phyloP scores from a whole-genome alignment of 2,888 invertebrate genomes.

The Spicauda simplicius region DNA sequence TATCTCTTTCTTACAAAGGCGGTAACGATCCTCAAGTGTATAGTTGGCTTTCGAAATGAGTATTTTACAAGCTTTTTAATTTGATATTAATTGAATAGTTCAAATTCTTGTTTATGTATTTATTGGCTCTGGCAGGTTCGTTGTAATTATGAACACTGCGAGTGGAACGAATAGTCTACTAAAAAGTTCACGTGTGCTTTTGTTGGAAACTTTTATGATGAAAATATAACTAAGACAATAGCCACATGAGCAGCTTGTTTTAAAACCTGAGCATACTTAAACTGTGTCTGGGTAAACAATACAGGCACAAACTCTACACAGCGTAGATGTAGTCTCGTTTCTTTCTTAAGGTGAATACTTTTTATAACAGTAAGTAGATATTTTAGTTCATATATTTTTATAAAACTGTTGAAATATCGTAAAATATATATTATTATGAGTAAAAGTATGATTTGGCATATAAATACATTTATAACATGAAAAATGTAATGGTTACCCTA shows the following conservation, averaged over 20 bases:
- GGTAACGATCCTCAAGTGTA: constrained; percentile 54
- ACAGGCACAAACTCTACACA: constrained; percentile 3
- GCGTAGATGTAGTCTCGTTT: neutral
- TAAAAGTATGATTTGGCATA: too few relatives aligned
- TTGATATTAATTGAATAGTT: constrained; percentile 19
- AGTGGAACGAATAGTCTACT: neutral
- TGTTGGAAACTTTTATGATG: constrained; percentile 19
- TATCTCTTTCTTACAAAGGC: constrained; percentile 78
- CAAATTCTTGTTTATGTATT: neutral
- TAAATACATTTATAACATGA: too few relatives aligned
- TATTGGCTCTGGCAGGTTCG: neutral
- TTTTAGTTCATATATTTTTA: neutral
- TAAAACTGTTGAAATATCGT: neutral
- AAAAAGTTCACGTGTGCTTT: neutral
- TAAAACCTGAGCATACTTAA: constrained; percentile 23
- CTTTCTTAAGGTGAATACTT: constrained; percentile 12
- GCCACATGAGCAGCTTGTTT: constrained; percentile 23
- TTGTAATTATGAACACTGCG: neutral
- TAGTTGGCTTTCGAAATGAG: constrained; percentile 23
- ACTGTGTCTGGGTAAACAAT: constrained; percentile 23
- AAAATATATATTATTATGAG: neutral
- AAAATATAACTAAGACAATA: constrained; percentile 30
- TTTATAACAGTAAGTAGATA: neutral
- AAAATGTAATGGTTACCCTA: too few relatives aligned
- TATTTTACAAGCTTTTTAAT: constrained; percentile 22